Evolutionary conservation across 2,113 vertebrate species (phyloP), one percentile per base, ranked within the genome.

Genomic region (Porphyrio hochstetteri): DNA sequence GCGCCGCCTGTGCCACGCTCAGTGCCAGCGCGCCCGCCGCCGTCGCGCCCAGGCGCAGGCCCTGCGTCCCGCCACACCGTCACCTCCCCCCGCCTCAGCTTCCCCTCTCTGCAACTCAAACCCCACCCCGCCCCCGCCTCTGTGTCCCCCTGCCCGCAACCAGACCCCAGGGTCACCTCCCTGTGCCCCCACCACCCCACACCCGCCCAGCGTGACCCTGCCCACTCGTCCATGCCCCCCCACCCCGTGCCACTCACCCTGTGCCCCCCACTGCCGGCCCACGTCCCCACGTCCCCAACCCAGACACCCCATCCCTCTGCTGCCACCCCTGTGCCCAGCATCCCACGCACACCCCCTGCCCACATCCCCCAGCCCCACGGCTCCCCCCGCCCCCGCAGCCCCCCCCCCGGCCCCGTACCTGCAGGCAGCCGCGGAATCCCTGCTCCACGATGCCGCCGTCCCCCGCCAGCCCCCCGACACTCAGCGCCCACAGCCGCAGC

Each of bases 401-500:
- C 19, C 29, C 16, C 10, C 18, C 21, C 16, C 21, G 9, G 9
- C 15, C 61, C 21, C n/a, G 1, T 82, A 99, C 99, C 98, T 99
- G 99, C 92, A 99, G 95, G 76, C 99, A 99, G 35, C 99, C 99
- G 9, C 97, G 98, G 96, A 99, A 99, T 63, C 99, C 99, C 5
- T 98, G 97, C 76, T 96, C 97, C 93, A 99, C 97, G 10, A 97
- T 97, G 31, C 98, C 96, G 11, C 97, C 96, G 12, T 97, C 95
- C 12, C 94, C 97, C 1, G 91, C 92, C 38, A 98, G 72, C 8
- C 99, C 99, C 5, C 98, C 98, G 7, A 99, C 91, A 4, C 98
- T 99, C 42, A 99, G 95, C 5, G 95, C 97, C 93, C 97, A 98
- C 95, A 99, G 96, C 69, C 97, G 98, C 82, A 98, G 97, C 28